Base-by-base conservation (phyloP, 2,888 invertebrate genomes). In the Lysandra bellargus region DNA sequence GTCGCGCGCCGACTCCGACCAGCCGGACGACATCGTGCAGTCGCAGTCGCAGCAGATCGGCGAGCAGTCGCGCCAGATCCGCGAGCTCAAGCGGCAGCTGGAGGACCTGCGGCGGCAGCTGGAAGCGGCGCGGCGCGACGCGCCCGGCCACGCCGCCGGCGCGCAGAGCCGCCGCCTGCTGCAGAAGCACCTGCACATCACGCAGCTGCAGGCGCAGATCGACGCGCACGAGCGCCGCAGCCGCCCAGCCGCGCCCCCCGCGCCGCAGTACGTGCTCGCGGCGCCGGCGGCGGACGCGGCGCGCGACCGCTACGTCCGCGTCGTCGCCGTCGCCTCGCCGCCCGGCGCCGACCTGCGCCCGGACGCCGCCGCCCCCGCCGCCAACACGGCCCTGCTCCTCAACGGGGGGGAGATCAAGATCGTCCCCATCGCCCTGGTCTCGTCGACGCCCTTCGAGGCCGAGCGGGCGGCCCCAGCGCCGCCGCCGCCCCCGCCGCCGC, bases 21-120 rank as follows among this genome's bases (percentile, higher is more conserved):
- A 83, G 82, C 91, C 86, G 69, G 97, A 98, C 85, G 97, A 98
- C 84, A 96, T 98, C 81, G 96, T 98, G 79, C 96, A 96, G 81
- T 97, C 98, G 85, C 98, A 98, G 88, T 86, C 95, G 85, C 96
- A 97, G 79, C 97, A 97, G 89, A 99, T 99, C 84, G 97, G 98
- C 86, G 98, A 64, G 86, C 98, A 98, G 88, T 86, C 95, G 85
- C 96, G 97, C 79, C 97, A 97, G 89, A 99, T 99, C 83, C 97
- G 98, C 86, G 98, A 98, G 86, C 93, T 98, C 75, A 98, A 98
- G 88, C 93, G 98, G 2, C 97, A 98, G 86, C 87, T 98, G 83
- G 97, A 97, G 81, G 96, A 97, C 83, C 97, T 97, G 1, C 97
- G 98, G 81, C 96, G 97, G 84, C 97, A 97, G 87, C 88, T 97